Conservation (phyloP, 2,797 vertebrate species). For the Neosilurus mollespiculum region DNA sequence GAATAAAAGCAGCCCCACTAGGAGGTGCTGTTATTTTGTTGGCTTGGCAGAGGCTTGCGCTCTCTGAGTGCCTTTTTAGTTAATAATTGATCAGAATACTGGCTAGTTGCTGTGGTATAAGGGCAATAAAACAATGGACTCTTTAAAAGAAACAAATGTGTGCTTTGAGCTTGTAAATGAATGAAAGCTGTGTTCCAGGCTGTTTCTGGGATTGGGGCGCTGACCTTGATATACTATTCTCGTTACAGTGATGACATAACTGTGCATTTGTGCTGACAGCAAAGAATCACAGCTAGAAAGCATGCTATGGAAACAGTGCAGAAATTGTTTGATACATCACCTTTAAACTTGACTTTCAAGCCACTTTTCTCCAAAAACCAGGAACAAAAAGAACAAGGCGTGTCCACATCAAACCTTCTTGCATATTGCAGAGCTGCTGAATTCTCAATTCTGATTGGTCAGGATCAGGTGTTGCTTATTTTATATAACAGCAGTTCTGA, state of each 20-base stretch:
- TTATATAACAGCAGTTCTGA: neutral
- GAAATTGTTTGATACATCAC: neutral
- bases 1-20: too few relatives aligned
- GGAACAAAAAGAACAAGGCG: neutral
- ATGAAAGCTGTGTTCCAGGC: neutral
- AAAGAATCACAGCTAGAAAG: neutral
- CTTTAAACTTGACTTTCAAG: neutral
- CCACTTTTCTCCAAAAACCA: neutral
- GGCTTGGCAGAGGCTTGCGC: too few relatives aligned
- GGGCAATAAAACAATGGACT: neutral
- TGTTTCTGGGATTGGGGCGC: slow-evolving; percentile 8
- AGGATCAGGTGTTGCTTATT: neutral
- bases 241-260: neutral
- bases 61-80: too few relatives aligned
- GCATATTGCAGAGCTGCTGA: neutral
- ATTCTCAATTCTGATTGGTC: neutral
- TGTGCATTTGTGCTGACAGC: neutral
- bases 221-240: slow-evolving; percentile 3
- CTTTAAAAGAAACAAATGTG: neutral
- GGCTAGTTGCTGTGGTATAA: neutral
- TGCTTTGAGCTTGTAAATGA: neutral
- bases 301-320: neutral
- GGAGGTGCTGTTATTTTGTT: too few relatives aligned
- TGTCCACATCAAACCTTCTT: neutral
- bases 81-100: neutral